phyloP scores from a whole-genome alignment of 2,113 vertebrate species.

The Pipra filicauda region DNA sequence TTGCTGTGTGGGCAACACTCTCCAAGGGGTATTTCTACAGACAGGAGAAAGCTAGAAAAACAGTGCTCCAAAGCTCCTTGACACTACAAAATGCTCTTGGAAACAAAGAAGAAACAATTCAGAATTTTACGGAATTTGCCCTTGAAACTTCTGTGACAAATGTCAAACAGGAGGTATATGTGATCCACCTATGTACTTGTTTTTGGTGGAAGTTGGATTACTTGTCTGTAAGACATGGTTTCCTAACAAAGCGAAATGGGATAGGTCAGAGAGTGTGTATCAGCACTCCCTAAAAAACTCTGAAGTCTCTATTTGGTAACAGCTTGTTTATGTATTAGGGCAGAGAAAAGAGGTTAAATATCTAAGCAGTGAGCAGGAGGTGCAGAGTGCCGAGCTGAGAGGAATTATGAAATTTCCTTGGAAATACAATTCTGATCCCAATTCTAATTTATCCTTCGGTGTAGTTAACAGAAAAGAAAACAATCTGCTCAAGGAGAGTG shows the following conservation, averaged over 20 bases:
- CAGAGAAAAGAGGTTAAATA: neutral
- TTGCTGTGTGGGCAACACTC: neutral
- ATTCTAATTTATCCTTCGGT: neutral
- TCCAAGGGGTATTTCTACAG: neutral
- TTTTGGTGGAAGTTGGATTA: neutral
- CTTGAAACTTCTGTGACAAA: neutral
- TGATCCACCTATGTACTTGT: neutral
- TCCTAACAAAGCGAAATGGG: neutral
- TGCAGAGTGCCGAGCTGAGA: neutral
- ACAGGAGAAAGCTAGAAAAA: neutral
- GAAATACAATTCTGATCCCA: neutral
- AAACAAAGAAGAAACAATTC: neutral
- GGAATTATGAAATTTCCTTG: neutral
- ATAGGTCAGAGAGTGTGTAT: neutral
- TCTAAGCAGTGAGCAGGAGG: neutral
- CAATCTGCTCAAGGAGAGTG: rapidly evolving
- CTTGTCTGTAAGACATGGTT: neutral
- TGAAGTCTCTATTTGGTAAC: neutral
- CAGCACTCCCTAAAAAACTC: neutral
- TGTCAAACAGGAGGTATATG: neutral
- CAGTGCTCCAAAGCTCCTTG: neutral
- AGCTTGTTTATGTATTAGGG: neutral
- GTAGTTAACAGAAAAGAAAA: neutral
- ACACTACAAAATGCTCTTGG: neutral
- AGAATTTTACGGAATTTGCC: neutral